Percentiles rank a stretch among this genome's conserved stretches.
Conservation (phyloP, 2,888 invertebrate species). For the Rhagium mordax region DNA sequence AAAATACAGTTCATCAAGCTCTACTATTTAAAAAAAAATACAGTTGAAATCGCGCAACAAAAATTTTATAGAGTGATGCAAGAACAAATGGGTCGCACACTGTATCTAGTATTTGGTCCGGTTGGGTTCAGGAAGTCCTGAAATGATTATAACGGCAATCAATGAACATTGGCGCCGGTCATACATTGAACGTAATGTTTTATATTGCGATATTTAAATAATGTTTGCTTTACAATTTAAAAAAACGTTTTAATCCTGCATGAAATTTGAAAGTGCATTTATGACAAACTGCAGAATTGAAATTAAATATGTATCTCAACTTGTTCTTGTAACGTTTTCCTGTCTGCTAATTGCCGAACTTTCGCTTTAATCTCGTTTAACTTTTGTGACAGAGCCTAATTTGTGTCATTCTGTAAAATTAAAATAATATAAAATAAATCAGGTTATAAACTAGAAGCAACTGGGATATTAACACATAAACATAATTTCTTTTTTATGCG, state of each 20-base stretch:
- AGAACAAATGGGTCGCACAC: too few species aligned
- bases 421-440: not conserved
- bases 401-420: not conserved
- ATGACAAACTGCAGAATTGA: not conserved
- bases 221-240: too few species aligned
- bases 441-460: not conserved
- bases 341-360: not conserved
- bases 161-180: too few species aligned
- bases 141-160: too few species aligned
- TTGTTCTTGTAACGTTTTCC: not conserved
- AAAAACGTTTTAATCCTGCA: not conserved
- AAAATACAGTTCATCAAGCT: too few species aligned
- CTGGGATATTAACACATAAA: not conserved
- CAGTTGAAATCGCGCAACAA: too few species aligned
- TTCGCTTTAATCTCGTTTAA: not conserved
- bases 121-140: too few species aligned
- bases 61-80: too few species aligned
- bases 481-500: not conserved
- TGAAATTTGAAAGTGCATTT: not conserved
- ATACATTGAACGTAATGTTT: too few species aligned
- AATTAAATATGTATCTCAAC: not conserved
- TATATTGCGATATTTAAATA: too few species aligned
- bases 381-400: not conserved
- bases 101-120: too few species aligned
- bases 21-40: too few species aligned